Evolutionary conservation across 2,113 vertebrate species (phyloP), one percentile per base, ranked within the genome.

Genomic region (Lepidothrix coronata): DNA sequence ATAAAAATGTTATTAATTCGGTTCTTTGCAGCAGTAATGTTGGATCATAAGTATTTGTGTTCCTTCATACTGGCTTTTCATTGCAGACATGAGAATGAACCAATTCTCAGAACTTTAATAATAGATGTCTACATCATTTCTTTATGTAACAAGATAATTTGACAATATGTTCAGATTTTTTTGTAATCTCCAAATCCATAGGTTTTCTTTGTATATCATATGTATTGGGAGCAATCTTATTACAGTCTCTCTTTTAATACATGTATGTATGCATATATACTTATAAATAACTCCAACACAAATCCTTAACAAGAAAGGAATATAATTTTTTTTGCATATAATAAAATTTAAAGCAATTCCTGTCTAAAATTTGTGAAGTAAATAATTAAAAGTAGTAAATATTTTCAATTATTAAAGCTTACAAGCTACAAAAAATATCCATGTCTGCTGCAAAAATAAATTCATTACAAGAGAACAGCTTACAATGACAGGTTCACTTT

Each of bases 51-150:
- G 41, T 49, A 58, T 41, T 58, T 88, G 8, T 52, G 6, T 48
- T 93, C 9, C 20, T 67, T 74, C 23, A 52, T 30, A 62, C 5
- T 17, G 7, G 7, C 4, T 87, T 78, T 59, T 30, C 28, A 18
- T 15, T 74, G 14, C 5, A 51, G 43, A 46, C 11, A 39, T 62
- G 12, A 51, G 10, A 77, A 81, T 74, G 17, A 72, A 71, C 5
- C 1, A 41, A 3, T 71, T 81, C 6, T 59, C 28, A 74, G 25
- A 80, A 66, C 65, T 66, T 54, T 66, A 78, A 54, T 75, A 44
- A n/a, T 30, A 43, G 4, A 70, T 0, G 0, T n/a, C 7, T 70
- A 2, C 73, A 58, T 41, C 0, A 30, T 74, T 35, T 84, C 16
- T 62, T 30, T 70, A 1, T 43, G 35, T 30, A 66, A 67, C 3